Evolutionary conservation across 2,113 vertebrate genomes (phyloP).

Genomic region (Aramus guarauna): DNA sequence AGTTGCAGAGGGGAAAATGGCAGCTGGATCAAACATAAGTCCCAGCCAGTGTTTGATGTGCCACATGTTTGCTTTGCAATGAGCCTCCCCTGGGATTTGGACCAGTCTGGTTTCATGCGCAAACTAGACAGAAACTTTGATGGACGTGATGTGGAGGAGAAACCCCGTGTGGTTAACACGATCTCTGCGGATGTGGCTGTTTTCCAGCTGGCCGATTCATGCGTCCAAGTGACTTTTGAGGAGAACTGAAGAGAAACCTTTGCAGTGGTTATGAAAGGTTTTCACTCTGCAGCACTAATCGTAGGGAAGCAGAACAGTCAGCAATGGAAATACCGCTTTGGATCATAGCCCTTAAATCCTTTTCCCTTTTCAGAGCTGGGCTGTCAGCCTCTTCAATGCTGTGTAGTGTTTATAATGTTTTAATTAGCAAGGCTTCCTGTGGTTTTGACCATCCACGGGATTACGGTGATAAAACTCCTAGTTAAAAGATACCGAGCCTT

Average conservation of each 20-base stretch:
- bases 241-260: background rate
- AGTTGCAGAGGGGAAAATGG: background rate
- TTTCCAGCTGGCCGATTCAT: background rate
- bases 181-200: background rate
- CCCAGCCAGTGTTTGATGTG: background rate
- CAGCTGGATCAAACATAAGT: background rate
- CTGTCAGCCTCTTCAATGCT: background rate
- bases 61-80: background rate
- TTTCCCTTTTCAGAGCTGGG: background rate
- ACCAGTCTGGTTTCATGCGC: background rate
- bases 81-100: background rate
- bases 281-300: background rate
- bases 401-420: background rate
- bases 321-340: background rate
- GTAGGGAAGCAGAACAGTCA: background rate
- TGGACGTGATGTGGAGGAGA: background rate
- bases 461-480: background rate
- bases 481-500: background rate
- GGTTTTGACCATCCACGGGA: background rate
- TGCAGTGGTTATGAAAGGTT: background rate
- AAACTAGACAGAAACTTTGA: background rate
- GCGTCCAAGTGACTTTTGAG: background rate
- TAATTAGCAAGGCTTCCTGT: background rate
- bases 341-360: background rate
- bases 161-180: rapidly evolving